A percentile compares a stretch with the other conserved stretches of the same genome.
phyloP scores from a whole-genome alignment of 2,797 vertebrate genomes.

The Amniataba percoides region DNA sequence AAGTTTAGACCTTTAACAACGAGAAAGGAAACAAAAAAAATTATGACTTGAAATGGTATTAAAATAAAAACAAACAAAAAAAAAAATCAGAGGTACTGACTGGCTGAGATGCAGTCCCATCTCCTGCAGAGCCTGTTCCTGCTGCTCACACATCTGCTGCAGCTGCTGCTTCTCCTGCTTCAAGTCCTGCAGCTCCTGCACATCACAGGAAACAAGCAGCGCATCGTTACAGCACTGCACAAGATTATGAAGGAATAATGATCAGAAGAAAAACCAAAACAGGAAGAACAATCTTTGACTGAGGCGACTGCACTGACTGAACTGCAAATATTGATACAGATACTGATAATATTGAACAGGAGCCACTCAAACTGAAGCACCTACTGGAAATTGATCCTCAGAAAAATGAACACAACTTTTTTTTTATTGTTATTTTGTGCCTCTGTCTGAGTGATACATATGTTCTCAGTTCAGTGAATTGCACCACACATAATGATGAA shows the following conservation, averaged over 20 bases:
- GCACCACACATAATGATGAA: no score
- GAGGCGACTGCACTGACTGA: background rate
- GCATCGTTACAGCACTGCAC: background rate
- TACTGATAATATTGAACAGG: no score
- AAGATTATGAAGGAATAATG: background rate
- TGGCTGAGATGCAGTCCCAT: constrained; percentile 99
- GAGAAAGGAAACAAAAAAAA: background rate
- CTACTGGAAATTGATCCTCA: background rate
- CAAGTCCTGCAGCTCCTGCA: constrained; percentile 91
- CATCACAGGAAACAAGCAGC: background rate
- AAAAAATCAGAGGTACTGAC: constrained; percentile 82
- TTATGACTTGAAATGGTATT: background rate
- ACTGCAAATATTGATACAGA: background rate
- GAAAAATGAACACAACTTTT: no score
- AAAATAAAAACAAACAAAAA: no score
- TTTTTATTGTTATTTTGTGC: background rate
- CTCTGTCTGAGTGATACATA: background rate
- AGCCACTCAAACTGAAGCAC: background rate
- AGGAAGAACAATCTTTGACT: background rate
- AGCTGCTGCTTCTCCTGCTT: constrained; percentile 93
- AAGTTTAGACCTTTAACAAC: constrained; percentile 91
- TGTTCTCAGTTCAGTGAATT: background rate
- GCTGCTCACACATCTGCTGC: constrained; percentile 91
- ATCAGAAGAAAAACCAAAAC: background rate
- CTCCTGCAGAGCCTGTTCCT: constrained; percentile 97